Evolutionary conservation across 2,113 vertebrate genomes (phyloP), one percentile per base, ranked within the genome.

Genomic region (Oxygymnocypris stewartii): DNA sequence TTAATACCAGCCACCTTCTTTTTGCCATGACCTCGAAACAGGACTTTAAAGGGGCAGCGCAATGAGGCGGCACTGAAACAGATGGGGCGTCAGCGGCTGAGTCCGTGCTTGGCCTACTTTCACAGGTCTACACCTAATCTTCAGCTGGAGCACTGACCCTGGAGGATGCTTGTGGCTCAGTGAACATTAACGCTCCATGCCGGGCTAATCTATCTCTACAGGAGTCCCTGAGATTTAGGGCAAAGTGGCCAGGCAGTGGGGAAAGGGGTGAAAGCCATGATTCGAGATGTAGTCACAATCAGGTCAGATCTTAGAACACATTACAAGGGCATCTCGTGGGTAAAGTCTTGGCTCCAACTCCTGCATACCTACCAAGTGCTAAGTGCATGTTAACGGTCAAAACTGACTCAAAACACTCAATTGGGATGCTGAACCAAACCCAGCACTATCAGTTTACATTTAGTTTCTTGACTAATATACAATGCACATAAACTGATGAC

Each of bases 141-240:
- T 79, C 35, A 75, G 65, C 84, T 84, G 84, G 65, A 89, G 79
- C 75, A 40, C 59, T 89, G 86, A 89, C 86, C 88, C 88, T 86
- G 63, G 88, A 87, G 88, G 81, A 87, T 82, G 77, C 88, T 84
- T 37, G 84, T 65, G 84, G 84, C 86, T 88, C 82, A 76, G 42
- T 89, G 86, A 89, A 88, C 88, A 87, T 89, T 89, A 88, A 87
- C 80, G 76, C 35, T 85, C 75, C 74, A 88, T 80, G 84, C 86
- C 37, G 71, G 67, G 84, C 86, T 87, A 86, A 89, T 89, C 88
- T 67, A 89, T 89, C 88, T 89, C 86, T 80, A 78, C 84, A 87
- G 79, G 86, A 87, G 79, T 51, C 61, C 42, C 77, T 71, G 59
- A 63, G 71, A 49, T 61, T 84, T 40, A 25, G 71, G 73, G 57